phyloP scores from a whole-genome alignment of 1,140 invertebrate species.

The Drosophila ironensis region DNA sequence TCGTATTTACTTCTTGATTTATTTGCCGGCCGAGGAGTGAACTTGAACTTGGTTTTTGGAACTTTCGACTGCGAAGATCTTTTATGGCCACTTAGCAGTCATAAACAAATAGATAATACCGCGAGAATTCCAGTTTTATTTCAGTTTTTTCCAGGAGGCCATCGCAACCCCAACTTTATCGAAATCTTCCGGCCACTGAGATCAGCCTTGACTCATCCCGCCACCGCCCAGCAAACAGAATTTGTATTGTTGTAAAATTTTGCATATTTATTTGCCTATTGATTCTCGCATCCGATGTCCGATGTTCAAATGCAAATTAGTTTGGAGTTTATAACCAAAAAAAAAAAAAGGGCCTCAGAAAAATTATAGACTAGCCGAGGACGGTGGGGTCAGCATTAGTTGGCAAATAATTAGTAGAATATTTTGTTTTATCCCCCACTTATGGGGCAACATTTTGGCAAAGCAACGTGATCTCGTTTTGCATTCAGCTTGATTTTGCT shows the following conservation, averaged over 20 bases:
- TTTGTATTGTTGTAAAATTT: slow-evolving; percentile 51
- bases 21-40: slow-evolving; percentile 4
- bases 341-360: neutral
- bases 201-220: slow-evolving; percentile 14
- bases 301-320: slow-evolving; percentile 64
- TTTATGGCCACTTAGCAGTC: slow-evolving; percentile 43
- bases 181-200: slow-evolving; percentile 13
- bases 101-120: slow-evolving; percentile 39
- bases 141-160: slow-evolving; percentile 8
- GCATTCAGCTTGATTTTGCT: too few species aligned
- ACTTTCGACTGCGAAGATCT: slow-evolving; percentile 29
- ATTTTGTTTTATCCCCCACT: too few species aligned
- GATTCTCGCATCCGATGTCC: slow-evolving; percentile 22
- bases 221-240: slow-evolving; percentile 2
- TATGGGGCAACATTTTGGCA: too few species aligned
- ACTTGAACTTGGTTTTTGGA: slow-evolving; percentile 16
- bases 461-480: slow-evolving; percentile 24
- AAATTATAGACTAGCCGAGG: neutral
- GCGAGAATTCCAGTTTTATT: slow-evolving; percentile 27
- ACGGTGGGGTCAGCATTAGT: slow-evolving; percentile 23
- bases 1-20: slow-evolving; percentile 36
- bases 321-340: slow-evolving; percentile 16
- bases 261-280: slow-evolving; percentile 65
- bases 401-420: slow-evolving; percentile 26
- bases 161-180: neutral